Percentiles rank a stretch among this genome's conserved stretches.
Conservation (phyloP, 2,888 invertebrate genomes). For the Sinotaia quadrata region DNA sequence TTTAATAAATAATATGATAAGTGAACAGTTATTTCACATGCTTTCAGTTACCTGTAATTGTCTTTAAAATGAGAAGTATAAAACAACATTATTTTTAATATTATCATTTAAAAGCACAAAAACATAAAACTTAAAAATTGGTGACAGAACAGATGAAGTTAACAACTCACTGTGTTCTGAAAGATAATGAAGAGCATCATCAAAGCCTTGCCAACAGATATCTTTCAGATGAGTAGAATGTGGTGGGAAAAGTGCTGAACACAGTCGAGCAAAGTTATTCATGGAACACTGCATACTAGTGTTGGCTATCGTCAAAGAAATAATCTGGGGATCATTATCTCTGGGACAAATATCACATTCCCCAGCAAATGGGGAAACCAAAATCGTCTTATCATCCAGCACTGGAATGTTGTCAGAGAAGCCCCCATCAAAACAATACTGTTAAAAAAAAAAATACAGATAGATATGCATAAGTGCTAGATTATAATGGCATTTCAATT, state of each 20-base stretch:
- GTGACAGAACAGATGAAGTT: no score
- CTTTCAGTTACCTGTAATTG: no score
- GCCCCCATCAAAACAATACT: slow-evolving; percentile 76
- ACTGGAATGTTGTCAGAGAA: slow-evolving; percentile 35
- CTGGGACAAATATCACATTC: slow-evolving; percentile 34
- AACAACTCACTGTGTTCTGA: slow-evolving; percentile 64
- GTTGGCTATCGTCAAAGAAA: slow-evolving; percentile 17
- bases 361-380: slow-evolving; percentile 34
- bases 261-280: slow-evolving; percentile 29
- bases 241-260: slow-evolving; percentile 30
- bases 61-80: no score
- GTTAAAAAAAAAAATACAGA: slow-evolving; percentile 34
- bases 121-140: no score
- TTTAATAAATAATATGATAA: no score
- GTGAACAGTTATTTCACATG: no score
- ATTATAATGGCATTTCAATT: no score
- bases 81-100: no score
- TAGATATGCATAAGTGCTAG: no score
- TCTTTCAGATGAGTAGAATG: slow-evolving; percentile 20
- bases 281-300: slow-evolving; percentile 31
- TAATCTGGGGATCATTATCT: slow-evolving; percentile 21
- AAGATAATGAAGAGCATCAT: slow-evolving; percentile 49
- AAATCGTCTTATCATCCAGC: slow-evolving; percentile 33
- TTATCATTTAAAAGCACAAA: no score
- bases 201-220: slow-evolving; percentile 33